Evolutionary conservation across 2,797 vertebrate species (phyloP).

Genomic region (Tiaroga cobitis): DNA sequence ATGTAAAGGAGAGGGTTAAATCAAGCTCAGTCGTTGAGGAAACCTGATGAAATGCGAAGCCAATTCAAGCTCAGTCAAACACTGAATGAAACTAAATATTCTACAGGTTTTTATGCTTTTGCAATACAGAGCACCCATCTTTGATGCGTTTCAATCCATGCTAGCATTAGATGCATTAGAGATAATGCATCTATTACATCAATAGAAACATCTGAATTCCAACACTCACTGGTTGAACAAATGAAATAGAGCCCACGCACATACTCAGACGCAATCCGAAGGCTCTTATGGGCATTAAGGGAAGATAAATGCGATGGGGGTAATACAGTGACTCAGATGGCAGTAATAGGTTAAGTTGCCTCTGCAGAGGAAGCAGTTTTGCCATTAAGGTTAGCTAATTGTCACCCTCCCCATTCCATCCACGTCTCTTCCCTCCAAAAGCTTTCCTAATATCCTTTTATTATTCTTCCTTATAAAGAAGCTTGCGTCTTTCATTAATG

Average conservation of each 20-base stretch:
- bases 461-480: background rate
- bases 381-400: constrained; percentile 17
- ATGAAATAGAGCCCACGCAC: background rate
- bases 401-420: background rate
- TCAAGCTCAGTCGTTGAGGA: constrained; percentile 12
- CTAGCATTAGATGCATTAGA: constrained; percentile 46
- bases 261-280: background rate
- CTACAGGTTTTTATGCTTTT: background rate
- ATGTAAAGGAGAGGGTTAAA: background rate
- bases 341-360: background rate
- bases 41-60: constrained; percentile 31
- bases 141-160: background rate
- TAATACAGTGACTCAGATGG: constrained; percentile 2
- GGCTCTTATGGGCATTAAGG: constrained; percentile 20
- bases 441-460: constrained; percentile 4
- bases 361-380: background rate
- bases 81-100: constrained; percentile 10
- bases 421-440: background rate
- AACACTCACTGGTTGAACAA: background rate
- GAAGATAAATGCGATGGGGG: background rate
- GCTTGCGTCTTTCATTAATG: constrained; percentile 6
- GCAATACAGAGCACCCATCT: background rate
- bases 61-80: constrained; percentile 1
- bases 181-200: constrained; percentile 3
- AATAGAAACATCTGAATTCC: constrained; percentile 23